Evolutionary conservation across 1,140 invertebrate genomes (phyloP).

Genomic region (Zaprionus africanus): DNA sequence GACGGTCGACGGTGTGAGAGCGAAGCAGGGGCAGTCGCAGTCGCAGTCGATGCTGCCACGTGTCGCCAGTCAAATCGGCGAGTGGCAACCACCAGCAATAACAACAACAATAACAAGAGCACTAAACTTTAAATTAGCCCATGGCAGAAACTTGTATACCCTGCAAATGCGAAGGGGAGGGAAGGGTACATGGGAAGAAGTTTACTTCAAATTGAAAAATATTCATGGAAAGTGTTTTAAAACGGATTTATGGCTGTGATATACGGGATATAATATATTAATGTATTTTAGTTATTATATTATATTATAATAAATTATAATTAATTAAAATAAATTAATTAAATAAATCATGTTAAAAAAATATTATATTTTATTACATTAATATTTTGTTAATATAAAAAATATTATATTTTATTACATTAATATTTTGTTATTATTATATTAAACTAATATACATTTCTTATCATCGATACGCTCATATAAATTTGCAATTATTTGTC

Average conservation of each 20-base stretch:
- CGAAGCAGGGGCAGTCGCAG: background rate
- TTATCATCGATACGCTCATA: too few relatives aligned
- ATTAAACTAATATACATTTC: too few relatives aligned
- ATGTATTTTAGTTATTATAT: too few relatives aligned
- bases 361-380: too few relatives aligned
- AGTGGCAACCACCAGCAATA: conserved; percentile 41
- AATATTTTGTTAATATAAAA: too few relatives aligned
- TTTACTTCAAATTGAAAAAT: background rate
- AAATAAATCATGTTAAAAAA: too few relatives aligned
- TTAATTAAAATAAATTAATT: too few relatives aligned
- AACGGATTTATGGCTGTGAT: background rate
- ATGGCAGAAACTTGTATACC: conserved; percentile 7
- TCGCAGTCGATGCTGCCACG: conserved; percentile 46
- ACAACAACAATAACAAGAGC: conserved; percentile 9
- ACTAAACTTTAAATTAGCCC: background rate
- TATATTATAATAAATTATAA: too few relatives aligned
- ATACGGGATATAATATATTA: too few relatives aligned
- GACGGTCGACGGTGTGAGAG: background rate
- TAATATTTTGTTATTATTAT: too few relatives aligned
- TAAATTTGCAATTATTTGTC: too few relatives aligned
- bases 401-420: too few relatives aligned
- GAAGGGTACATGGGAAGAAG: background rate
- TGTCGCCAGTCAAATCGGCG: conserved; percentile 63
- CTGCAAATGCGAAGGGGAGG: background rate
- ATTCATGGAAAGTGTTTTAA: background rate